Percentiles rank a stretch among this genome's conserved stretches.
Evolutionary conservation across 2,113 vertebrate genomes (phyloP).

Genomic region (Tupaia chinensis): DNA sequence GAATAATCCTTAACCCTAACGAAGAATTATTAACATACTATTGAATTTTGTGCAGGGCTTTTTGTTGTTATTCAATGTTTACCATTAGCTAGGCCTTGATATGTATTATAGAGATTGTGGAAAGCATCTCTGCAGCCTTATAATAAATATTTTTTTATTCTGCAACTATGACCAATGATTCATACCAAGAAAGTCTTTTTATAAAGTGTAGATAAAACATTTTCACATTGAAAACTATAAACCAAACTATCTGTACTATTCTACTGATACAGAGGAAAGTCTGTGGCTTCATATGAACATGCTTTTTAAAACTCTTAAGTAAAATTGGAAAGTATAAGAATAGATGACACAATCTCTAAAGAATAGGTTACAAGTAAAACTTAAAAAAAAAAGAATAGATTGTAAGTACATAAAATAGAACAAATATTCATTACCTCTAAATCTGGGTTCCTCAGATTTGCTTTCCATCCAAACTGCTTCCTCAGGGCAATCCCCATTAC

Average conservation of each 20-base stretch:
- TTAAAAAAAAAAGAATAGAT: neutral
- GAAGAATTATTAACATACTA: neutral
- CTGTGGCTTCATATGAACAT: neutral
- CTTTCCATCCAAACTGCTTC: conserved; percentile 91
- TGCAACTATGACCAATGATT: conserved; percentile 3
- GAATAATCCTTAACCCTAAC: neutral
- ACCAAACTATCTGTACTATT: neutral
- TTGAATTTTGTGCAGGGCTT: neutral
- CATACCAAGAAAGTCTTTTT: neutral
- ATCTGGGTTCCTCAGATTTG: conserved; percentile 90
- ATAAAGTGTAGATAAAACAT: neutral
- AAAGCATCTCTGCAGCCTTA: neutral
- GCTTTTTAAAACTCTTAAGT: conserved; percentile 25
- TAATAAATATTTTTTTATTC: neutral
- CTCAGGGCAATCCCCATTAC: conserved; percentile 89
- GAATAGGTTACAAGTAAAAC: neutral
- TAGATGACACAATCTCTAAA: neutral
- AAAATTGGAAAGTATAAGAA: neutral
- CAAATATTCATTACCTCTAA: conserved; percentile 90
- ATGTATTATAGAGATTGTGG: neutral
- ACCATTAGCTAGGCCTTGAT: conserved; percentile 37
- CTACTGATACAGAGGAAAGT: neutral
- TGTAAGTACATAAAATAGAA: neutral
- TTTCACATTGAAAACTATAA: conserved; percentile 32
- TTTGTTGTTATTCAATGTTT: neutral